Evolutionary conservation across 2,888 invertebrate genomes (phyloP).

Genomic region (Drosophila kuntzei): DNA sequence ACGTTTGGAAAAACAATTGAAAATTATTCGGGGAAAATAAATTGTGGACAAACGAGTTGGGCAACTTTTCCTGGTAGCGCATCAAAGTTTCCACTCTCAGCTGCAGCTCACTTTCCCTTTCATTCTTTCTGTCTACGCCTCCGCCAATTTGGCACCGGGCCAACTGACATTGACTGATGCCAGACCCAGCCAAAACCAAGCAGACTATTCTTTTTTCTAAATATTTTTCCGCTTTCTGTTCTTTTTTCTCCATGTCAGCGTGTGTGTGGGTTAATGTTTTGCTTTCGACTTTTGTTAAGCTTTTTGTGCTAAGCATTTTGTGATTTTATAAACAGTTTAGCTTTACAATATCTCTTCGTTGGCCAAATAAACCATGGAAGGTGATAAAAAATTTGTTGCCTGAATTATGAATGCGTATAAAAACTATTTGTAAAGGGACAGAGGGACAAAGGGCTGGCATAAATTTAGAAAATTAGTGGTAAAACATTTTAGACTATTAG

Average conservation of each 20-base stretch:
- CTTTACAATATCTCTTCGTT: conserved; percentile 32
- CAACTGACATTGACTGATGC: conserved; percentile 84
- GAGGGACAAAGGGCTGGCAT: conserved; percentile 23
- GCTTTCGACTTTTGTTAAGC: conserved; percentile 56
- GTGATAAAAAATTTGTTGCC: conserved; percentile 46
- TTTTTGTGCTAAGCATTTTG: conserved; percentile 44
- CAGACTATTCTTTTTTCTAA: conserved; percentile 4
- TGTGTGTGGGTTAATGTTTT: conserved; percentile 75
- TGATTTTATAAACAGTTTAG: conserved; percentile 65
- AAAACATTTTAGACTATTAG: conserved; percentile 49
- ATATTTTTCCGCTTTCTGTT: conserved; percentile 9
- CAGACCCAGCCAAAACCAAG: conserved; percentile 46
- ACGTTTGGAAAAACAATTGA: conserved; percentile 51
- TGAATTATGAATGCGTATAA: conserved; percentile 55
- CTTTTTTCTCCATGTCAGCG: conserved; percentile 33
- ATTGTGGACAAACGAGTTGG: conserved; percentile 22
- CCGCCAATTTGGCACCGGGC: conserved; percentile 71
- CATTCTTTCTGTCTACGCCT: conserved; percentile 47
- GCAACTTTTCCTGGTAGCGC: conserved; percentile 45
- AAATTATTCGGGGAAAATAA: conserved; percentile 27
- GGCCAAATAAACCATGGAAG: conserved; percentile 35
- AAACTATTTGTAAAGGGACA: conserved; percentile 41
- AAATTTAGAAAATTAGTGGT: conserved; percentile 59
- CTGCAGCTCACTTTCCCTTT: conserved; percentile 65
- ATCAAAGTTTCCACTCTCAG: conserved; percentile 25